Base-by-base conservation (phyloP, 2,888 invertebrate genomes). In the Cinara cedri region DNA sequence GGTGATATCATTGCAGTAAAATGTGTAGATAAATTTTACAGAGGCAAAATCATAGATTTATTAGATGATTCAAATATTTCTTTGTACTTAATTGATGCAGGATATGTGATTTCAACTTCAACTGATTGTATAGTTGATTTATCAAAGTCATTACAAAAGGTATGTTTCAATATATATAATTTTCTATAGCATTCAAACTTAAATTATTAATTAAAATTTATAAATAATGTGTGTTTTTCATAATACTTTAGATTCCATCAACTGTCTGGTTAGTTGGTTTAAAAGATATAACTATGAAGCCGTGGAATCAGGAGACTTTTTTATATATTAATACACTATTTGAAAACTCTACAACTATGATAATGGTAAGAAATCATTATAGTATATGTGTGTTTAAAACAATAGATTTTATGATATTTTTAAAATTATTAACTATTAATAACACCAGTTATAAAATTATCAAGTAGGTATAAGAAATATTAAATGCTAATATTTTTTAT, bases 211-310 rank as follows among this genome's bases (percentile, higher is more conserved):
- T 34, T 71, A 16, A 57, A 26, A 26, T 19, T 9, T 55, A 34
- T 21, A 57, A 44, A 44, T 60, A 46, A 34, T 68, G 0, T 16
- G 6, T 66, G 42, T 9, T 26, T 9, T 34, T 42, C 42, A 44
- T 55, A 21, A 34, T 60, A 34, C n/a, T n/a, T n/a, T 66, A 76
- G 76, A 76, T 76, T 57, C 76, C 76, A 46, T 19, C 66, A 19
- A 66, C 76, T 66, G 66, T 76, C 1, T 76, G 76, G 44, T 66
- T 76, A 55, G 55, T 76, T 55, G 76, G 76, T 24, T 76, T 76
- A 19, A 76, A 76, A 66, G 46, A 57, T 55, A 66, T 76, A 10
- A 19, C n/a, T 57, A 26, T 26, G 4, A 76, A 76, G 19, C 76
- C 76, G 24, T 76, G 65, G 76, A 54, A 55, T 26, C 46, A 9